Evolutionary conservation across 2,888 invertebrate species (phyloP).

Genomic region (Protophormia terraenovae): DNA sequence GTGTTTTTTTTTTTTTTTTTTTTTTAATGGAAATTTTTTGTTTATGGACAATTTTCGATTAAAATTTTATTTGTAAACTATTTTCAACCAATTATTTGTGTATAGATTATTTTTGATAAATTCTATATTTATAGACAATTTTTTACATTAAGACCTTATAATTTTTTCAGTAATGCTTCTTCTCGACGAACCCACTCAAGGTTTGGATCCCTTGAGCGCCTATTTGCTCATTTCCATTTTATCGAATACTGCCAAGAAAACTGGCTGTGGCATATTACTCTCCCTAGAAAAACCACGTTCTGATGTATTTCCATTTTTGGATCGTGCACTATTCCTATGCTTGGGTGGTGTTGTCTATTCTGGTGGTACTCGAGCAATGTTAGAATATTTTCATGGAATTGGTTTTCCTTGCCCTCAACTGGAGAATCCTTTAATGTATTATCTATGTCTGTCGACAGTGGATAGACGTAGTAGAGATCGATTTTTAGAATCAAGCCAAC

Average conservation of each 20-base stretch:
- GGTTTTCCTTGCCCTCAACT: constrained; percentile 98
- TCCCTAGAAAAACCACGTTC: constrained; percentile 96
- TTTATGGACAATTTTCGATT: too few relatives aligned
- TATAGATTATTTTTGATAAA: not conserved
- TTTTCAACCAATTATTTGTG: too few relatives aligned
- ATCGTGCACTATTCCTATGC: constrained; percentile 93
- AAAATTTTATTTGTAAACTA: too few relatives aligned
- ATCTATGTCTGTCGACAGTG: constrained; percentile 86
- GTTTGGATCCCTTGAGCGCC: constrained; percentile 96
- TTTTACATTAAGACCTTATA: not conserved
- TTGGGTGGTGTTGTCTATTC: constrained; percentile 95
- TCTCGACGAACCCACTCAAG: constrained; percentile 96
- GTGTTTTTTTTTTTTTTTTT: too few relatives aligned
- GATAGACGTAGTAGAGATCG: constrained; percentile 90
- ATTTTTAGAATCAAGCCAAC: constrained; percentile 95
- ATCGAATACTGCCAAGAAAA: constrained; percentile 93
- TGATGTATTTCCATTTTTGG: constrained; percentile 97
- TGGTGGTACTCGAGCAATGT: constrained; percentile 94
- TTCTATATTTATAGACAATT: too few relatives aligned
- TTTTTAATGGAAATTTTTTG: too few relatives aligned
- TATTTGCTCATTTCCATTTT: constrained; percentile 97
- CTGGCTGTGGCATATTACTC: constrained; percentile 93
- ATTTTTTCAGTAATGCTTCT: constrained; percentile 88
- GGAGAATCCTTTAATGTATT: constrained; percentile 99
- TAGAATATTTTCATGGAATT: constrained; percentile 96